Evolutionary conservation across 2,888 invertebrate genomes (phyloP).

Genomic region (Slavum lentiscoides): DNA sequence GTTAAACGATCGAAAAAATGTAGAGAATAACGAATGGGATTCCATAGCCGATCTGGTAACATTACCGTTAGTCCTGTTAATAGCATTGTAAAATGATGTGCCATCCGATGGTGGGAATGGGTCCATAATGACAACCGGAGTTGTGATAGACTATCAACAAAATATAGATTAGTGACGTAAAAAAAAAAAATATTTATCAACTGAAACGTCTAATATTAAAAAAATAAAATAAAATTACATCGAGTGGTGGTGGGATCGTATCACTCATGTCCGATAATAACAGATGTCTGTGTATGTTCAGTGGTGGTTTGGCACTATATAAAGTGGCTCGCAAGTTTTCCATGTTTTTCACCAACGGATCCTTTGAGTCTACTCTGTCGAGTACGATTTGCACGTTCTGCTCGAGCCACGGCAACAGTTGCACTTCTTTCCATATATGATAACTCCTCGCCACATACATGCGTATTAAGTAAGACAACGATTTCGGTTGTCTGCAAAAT

Average conservation of each 20-base stretch:
- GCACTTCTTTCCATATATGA: conserved; percentile 78
- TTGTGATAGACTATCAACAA: conserved; percentile 24
- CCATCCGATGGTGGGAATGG: conserved; percentile 44
- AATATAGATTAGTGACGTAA: background rate
- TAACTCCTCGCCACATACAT: conserved; percentile 75
- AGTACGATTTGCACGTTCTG: conserved; percentile 70
- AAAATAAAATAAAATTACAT: conserved; percentile 60
- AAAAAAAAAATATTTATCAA: background rate
- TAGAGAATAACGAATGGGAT: conserved; percentile 48
- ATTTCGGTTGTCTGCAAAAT: conserved; percentile 59
- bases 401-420: conserved; percentile 77
- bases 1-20: conserved; percentile 70
- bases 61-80: background rate
- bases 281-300: conserved; percentile 72
- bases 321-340: conserved; percentile 66
- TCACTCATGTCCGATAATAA: conserved; percentile 73
- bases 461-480: conserved; percentile 71
- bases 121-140: conserved; percentile 47
- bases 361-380: conserved; percentile 67
- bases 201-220: background rate
- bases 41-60: conserved; percentile 11
- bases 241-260: conserved; percentile 65
- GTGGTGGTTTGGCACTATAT: conserved; percentile 68
- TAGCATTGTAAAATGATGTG: conserved; percentile 36
- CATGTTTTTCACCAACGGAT: conserved; percentile 67